Conservation (phyloP, 2,113 vertebrate species). For the Pantherophis guttatus region DNA sequence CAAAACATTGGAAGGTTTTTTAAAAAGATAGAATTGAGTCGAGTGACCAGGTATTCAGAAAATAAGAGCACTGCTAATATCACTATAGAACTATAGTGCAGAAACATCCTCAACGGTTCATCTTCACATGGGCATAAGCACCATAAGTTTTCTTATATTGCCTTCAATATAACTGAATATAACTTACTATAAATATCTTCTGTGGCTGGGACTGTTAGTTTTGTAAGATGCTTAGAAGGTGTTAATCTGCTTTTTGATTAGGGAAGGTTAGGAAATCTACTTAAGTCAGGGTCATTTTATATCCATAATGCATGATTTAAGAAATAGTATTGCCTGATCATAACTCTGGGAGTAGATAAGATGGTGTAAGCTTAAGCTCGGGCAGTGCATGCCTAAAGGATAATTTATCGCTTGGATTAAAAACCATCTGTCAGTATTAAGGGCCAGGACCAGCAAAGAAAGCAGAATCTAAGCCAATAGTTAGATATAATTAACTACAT, state of each 20-base stretch:
- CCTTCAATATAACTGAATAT: background rate
- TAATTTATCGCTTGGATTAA: background rate
- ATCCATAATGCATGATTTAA: background rate
- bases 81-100: background rate
- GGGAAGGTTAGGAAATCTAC: background rate
- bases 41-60: background rate
- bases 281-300: background rate
- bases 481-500: background rate
- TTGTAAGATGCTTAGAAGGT: background rate
- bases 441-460: background rate
- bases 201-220: background rate
- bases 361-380: background rate
- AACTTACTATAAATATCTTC: background rate
- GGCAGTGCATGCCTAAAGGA: background rate
- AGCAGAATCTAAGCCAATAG: background rate
- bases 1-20: background rate
- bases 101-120: background rate
- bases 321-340: background rate
- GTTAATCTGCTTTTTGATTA: background rate
- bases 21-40: background rate
- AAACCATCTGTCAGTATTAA: background rate
- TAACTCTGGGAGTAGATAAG: background rate
- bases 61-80: background rate
- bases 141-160: background rate
- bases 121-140: background rate